Base-by-base conservation (phyloP, 2,797 vertebrate genomes). In the Columba guinea region DNA sequence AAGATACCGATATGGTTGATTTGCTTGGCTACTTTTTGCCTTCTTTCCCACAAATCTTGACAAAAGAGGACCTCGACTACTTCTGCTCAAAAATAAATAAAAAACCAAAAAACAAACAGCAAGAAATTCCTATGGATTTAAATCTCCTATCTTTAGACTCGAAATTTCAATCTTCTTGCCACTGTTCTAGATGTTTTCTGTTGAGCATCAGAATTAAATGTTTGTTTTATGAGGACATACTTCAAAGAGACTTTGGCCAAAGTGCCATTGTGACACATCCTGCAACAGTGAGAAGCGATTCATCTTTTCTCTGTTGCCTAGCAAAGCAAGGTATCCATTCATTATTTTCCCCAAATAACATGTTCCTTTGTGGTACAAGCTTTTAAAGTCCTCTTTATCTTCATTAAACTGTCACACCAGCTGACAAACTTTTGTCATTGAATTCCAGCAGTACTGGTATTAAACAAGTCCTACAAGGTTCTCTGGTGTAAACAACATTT, bases 341-440 rank as follows among this genome's bases (percentile, higher is more conserved):
- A 71, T 95, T 97, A 89, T 91, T 96, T 95, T 87, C 68, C 62
- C 62, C 82, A 94, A 84, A 96, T 44, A 96, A 37, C 63, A 87
- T n/a, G 1, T 79, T 87, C 52, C 59, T 93, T 91, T 95, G 37
- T 84, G 87, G 77, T 53, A 73, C 22, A 89, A 91, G 55, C 64
- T 94, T 95, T 97, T 96, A 93, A 97, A 96, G 71, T 91, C 32
- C 65, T 89, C 95, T 97, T 97, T 94, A 85, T 96, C 94, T 97
- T 97, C 95, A 97, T 96, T 97, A 96, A 96, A 95, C 59, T 96
- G 93, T 95, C 97, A 97, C 56, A 93, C 8, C 19, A 94, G 52
- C 65, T 88, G 90, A 93, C 95, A 94, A 96, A 97, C 86, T 85
- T 95, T 92, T 93, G 71, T 92, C 84, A 90, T 74, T 95, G 96